These are phyloP conservation scores for Sciaenops ocellatus DNA, from an alignment of 2,797 vertebrate genomes.

Conservation along the genomic window DNA sequence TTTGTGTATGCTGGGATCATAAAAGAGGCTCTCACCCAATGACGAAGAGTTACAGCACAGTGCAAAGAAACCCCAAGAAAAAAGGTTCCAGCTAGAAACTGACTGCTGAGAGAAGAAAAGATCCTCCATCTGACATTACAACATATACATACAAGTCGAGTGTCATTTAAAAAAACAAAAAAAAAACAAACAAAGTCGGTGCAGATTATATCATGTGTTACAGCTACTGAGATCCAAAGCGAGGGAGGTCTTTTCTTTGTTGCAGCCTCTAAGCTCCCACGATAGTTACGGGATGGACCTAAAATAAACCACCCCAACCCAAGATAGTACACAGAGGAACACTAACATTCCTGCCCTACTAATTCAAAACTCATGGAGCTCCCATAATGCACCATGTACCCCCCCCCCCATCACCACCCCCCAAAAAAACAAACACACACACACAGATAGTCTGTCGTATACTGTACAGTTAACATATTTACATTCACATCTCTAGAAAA, in stretches of 20 bases:
- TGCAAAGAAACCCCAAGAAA: slow-evolving; percentile 70
- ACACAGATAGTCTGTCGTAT: slow-evolving; percentile 65
- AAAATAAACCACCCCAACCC: slow-evolving; percentile 74
- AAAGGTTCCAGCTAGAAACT: slow-evolving; percentile 49
- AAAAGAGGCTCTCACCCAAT: slow-evolving; percentile 44
- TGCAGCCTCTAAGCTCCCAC: slow-evolving; percentile 68
- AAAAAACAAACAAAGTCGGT: slow-evolving; percentile 58
- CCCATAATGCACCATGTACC: slow-evolving; percentile 60
- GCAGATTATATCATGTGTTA: slow-evolving; percentile 64
- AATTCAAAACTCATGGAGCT: slow-evolving; percentile 72
- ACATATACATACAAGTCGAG: slow-evolving; percentile 75
- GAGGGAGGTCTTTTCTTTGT: slow-evolving; percentile 57
- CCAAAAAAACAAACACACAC: slow-evolving; percentile 49
- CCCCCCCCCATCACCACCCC: background rate
- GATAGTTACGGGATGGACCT: slow-evolving; percentile 59
- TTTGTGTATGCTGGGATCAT: slow-evolving; percentile 63
- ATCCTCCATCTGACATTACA: slow-evolving; percentile 65
- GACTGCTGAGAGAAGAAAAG: slow-evolving; percentile 46
- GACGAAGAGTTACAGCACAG: slow-evolving; percentile 71
- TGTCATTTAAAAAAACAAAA: slow-evolving; percentile 42
- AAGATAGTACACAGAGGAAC: slow-evolving; percentile 75
- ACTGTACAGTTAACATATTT: slow-evolving; percentile 83
- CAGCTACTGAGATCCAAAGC: slow-evolving; percentile 60
- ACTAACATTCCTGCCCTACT: slow-evolving; percentile 72
- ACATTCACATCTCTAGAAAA: slow-evolving; percentile 83